phyloP scores from a whole-genome alignment of 2,797 vertebrate species.

The Carcharodon carcharias region DNA sequence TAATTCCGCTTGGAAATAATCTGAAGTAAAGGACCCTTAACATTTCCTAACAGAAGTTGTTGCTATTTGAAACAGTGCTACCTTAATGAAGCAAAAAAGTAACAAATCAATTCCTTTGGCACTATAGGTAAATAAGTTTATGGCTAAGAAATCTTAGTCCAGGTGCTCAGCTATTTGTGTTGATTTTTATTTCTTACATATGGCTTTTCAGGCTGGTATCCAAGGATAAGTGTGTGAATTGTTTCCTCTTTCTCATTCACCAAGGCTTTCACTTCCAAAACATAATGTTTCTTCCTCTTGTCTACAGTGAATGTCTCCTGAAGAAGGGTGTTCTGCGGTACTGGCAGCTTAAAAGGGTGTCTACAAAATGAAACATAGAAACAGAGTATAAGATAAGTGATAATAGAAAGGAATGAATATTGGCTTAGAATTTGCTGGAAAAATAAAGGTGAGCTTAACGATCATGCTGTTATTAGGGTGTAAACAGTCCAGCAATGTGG shows the following conservation, averaged over 20 bases:
- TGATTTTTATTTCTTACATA: conserved; percentile 60
- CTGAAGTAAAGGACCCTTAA: not conserved
- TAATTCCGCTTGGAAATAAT: not conserved
- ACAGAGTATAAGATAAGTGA: not conserved
- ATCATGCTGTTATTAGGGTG: not conserved
- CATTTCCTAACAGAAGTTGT: not conserved
- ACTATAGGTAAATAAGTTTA: not conserved
- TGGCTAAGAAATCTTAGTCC: not conserved
- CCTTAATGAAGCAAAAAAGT: no score
- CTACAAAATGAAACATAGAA: conserved; percentile 51
- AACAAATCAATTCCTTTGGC: not conserved
- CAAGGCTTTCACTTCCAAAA: conserved; percentile 67
- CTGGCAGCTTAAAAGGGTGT: conserved; percentile 64
- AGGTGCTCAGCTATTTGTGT: no score
- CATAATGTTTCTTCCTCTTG: conserved; percentile 57
- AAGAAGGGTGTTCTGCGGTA: conserved; percentile 62
- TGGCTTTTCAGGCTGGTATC: conserved; percentile 60
- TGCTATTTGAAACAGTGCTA: not conserved
- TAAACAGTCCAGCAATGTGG: not conserved
- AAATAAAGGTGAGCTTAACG: not conserved
- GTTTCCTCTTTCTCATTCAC: conserved; percentile 59
- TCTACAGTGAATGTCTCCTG: conserved; percentile 71
- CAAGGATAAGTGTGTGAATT: conserved; percentile 65
- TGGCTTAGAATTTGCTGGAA: not conserved
- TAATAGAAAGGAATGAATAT: not conserved